Evolutionary conservation across 1,140 invertebrate genomes (phyloP), one percentile per base, ranked within the genome.

Genomic region (Brachionus asplanchnoidis): DNA sequence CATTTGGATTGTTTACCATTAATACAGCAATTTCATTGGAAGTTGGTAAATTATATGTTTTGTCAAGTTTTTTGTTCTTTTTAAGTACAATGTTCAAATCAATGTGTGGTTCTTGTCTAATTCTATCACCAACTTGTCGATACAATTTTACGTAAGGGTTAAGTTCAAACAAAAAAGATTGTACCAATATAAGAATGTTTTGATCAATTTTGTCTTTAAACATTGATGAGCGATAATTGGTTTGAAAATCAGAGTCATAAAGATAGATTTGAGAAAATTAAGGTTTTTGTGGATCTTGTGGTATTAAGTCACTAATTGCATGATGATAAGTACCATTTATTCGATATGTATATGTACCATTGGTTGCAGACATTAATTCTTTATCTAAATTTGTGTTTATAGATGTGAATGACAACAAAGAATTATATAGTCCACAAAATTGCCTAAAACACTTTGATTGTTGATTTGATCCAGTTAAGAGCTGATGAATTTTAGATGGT

Each of bases 11-110:
- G 53, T 88, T 87, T 11, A 87, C 85, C 53, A 89, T 85, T 65
- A 89, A 85, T 82, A 88, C 85, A 36, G 88, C 88, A 53, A 88
- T 85, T 68, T 89, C 88, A 84, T 88, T 87, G 53, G 87, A 60
- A 40, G 86, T 80, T 60, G 88, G 88, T 73, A 86, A 86, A 85
- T 91, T 91, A 84, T 44, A 20, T 7, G 40, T 44, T 77, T 77
- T 85, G 87, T 66, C 78, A 28, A 83, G 89, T 83, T 85, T 84
- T 26, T 12, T 32, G 9, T 32, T 83, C 12, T 44, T 70, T 23
- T 46, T n/a, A 7, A 83, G 32, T 4, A 66, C 36, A 17, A 83
- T n/a, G 8, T 28, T 66, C 14, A 26, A 26, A 46, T 53, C 28
- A 4, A 83, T 2, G 2, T 7, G 14, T 5, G 23, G 46, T 7